Conservation (phyloP, 2,888 invertebrate genomes). For the Eilema griseolum region DNA sequence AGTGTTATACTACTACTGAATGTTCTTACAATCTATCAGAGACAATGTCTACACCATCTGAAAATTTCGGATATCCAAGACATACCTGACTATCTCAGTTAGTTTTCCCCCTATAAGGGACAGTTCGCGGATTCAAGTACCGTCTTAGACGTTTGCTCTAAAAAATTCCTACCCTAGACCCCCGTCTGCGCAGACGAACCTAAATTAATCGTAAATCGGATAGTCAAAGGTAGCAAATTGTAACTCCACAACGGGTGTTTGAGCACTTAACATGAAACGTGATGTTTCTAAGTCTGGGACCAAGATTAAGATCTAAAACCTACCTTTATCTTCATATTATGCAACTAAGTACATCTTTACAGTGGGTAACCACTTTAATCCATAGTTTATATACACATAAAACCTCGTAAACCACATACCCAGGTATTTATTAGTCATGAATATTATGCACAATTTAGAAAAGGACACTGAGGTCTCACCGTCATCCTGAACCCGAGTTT, state of each 20-base stretch:
- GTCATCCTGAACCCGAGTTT: too few species aligned
- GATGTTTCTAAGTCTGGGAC: neutral
- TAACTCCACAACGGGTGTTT: neutral
- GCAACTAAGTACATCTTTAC: neutral
- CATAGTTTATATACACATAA: neutral
- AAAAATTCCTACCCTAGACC: too few species aligned
- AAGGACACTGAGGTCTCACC: too few species aligned
- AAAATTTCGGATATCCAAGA: too few species aligned
- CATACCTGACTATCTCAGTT: too few species aligned
- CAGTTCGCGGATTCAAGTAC: too few species aligned
- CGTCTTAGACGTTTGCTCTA: too few species aligned
- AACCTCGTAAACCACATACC: neutral
- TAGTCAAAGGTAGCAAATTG: neutral
- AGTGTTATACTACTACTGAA: too few species aligned
- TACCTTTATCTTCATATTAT: neutral
- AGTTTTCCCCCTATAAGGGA: too few species aligned
- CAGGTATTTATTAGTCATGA: neutral
- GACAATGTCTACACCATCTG: too few species aligned
- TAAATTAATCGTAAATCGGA: neutral
- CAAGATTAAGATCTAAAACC: neutral
- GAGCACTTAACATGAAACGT: neutral
- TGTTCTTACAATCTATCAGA: too few species aligned
- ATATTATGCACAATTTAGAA: too few species aligned
- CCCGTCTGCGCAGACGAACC: neutral
- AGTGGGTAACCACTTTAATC: neutral